Evolutionary conservation across 2,113 vertebrate species (phyloP).

Genomic region (Malurus cyaneus): DNA sequence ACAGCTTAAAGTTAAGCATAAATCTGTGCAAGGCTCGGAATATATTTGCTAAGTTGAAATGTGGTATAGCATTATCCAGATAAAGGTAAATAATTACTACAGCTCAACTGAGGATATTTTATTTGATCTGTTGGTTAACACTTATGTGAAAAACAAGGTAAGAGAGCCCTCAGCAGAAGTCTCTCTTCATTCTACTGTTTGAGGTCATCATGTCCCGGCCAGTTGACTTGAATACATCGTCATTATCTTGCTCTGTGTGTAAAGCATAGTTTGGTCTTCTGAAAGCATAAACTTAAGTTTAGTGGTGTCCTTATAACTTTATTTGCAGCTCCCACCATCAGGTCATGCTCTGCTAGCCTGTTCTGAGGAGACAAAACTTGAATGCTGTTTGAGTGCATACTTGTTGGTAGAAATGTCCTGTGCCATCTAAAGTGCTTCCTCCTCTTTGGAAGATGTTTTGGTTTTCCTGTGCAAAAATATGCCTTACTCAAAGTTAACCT

Average conservation of each 20-base stretch:
- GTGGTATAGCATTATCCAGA: background rate
- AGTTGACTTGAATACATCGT: background rate
- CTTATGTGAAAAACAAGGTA: background rate
- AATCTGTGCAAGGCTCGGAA: background rate
- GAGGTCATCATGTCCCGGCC: background rate
- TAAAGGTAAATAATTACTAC: background rate
- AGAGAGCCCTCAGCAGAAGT: background rate
- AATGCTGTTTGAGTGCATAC: background rate
- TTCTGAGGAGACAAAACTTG: background rate
- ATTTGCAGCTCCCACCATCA: background rate
- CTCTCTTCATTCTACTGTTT: background rate
- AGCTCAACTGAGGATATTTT: background rate
- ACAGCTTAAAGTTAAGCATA: slow-evolving; percentile 4
- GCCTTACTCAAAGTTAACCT: background rate
- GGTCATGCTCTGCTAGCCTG: background rate
- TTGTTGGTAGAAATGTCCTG: background rate
- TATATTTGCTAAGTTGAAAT: slow-evolving; percentile 2
- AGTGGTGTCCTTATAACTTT: background rate
- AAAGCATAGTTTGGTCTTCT: background rate
- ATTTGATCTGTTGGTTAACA: slow-evolving; percentile 19
- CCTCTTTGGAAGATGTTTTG: background rate
- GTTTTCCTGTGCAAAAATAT: background rate
- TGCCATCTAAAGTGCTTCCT: background rate
- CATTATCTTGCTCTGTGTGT: background rate
- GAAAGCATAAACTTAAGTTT: background rate